Evolutionary conservation across 1,140 invertebrate species (phyloP), one percentile per base, ranked within the genome.

Genomic region (Chlorops oryzae): DNA sequence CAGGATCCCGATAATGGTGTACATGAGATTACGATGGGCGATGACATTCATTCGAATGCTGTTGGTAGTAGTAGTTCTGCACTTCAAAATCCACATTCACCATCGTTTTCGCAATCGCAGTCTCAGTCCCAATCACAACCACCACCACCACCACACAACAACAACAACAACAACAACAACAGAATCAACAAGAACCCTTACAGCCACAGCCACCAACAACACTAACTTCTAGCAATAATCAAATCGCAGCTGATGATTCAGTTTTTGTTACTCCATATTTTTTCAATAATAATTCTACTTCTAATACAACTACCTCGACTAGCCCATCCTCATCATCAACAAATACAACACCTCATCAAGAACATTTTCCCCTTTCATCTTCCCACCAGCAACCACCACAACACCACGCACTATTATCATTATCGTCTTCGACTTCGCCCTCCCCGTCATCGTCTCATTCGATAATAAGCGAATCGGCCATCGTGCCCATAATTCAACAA

Each of bases 311-410:
- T 54, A 20, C 57, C 35, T 47, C 45, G 5, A 38, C n/a, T 38
- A 38, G 35, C 20, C 7, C 5, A 6, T 6, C n/a, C 1, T 10
- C 38, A 17, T 17, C 37, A 39, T 17, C 17, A 21, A 15, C 38
- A 12, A 15, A 10, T 15, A n/a, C 25, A 20, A 21, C 21, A 22
- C 12, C 39, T 6, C 52, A 68, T 57, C 57, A 60, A 57, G 50
- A 56, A 39, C 63, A 66, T 58, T 65, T 61, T 63, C 58, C 63
- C 50, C 65, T 60, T 63, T 56, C 62, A 59, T 55, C 63, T 59
- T 58, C 55, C 56, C 62, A 58, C 62, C 62, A 65, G 56, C 53
- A 47, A 42, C 43, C 44, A 24, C 21, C 44, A 38, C 39, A 17
- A 45, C 43, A 18, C 24, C 42, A 32, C 23, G 27, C 38, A 47